Conservation (phyloP, 2,113 vertebrate genomes). For the Seriola aureovittata region DNA sequence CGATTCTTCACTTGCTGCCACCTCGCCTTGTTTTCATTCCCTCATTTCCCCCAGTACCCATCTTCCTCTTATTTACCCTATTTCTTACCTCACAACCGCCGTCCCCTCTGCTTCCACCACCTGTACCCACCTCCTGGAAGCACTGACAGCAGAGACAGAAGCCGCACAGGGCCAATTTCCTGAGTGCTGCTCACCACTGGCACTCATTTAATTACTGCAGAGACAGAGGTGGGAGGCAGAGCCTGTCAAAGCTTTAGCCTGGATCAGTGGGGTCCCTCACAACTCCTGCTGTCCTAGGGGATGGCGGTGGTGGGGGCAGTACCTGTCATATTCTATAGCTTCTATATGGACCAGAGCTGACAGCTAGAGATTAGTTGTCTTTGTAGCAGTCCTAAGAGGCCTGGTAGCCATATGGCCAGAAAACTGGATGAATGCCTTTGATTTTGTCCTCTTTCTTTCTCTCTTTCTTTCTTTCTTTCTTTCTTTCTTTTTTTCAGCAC, state of each 20-base stretch:
- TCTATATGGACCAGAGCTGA: constrained; percentile 56
- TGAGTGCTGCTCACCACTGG: constrained; percentile 71
- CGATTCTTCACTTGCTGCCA: constrained; percentile 23
- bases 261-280: constrained; percentile 59
- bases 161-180: constrained; percentile 68
- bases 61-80: not conserved
- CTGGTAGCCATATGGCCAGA: constrained; percentile 48
- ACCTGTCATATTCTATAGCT: constrained; percentile 72
- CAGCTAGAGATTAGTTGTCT: constrained; percentile 61
- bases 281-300: constrained; percentile 45
- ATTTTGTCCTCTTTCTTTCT: constrained; percentile 2
- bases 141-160: constrained; percentile 53
- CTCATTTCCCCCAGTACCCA: constrained; percentile 11
- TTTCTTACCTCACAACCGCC: not conserved
- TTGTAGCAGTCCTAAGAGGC: constrained; percentile 53
- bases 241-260: constrained; percentile 63
- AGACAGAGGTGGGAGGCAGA: constrained; percentile 55
- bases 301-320: not conserved
- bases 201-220: constrained; percentile 77
- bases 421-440: constrained; percentile 30
- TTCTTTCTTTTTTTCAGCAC: not conserved
- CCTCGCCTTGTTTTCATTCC: constrained; percentile 19
- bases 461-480: no score
- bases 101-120: constrained; percentile 36
- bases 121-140: constrained; percentile 55